Evolutionary conservation across 23 tunicate species (phyloP).

Genomic region (Phallusia fumigata): DNA sequence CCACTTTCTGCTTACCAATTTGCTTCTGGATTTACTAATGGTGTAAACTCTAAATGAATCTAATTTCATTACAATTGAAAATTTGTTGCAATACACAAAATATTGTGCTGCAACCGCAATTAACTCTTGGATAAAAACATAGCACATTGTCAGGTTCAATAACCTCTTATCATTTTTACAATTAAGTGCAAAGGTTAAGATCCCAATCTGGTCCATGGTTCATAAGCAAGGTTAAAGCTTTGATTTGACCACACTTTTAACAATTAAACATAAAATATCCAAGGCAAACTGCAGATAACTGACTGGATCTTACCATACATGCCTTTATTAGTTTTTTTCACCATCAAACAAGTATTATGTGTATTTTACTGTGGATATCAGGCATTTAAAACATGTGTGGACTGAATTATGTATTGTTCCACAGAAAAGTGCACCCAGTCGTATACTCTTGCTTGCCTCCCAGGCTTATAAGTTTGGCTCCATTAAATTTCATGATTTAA

Average conservation of each 20-base stretch:
- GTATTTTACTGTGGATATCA: neutral
- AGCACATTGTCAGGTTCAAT: too few relatives aligned
- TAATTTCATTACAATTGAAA: neutral
- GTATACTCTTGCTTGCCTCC: conserved; percentile 10
- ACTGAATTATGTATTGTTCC: neutral
- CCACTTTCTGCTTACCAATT: conserved; percentile 15
- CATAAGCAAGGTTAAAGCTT: too few relatives aligned
- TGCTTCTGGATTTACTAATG: conserved; percentile 1
- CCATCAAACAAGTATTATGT: neutral
- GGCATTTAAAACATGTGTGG: neutral
- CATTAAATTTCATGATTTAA: conserved; percentile 15
- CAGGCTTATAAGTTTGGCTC: neutral
- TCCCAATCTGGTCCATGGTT: too few relatives aligned
- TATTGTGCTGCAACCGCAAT: too few relatives aligned
- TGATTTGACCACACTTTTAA: too few relatives aligned
- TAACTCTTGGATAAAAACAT: too few relatives aligned
- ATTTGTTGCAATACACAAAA: too few relatives aligned
- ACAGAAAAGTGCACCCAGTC: conserved; percentile 16
- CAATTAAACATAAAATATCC: too few relatives aligned
- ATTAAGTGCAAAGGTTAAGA: too few relatives aligned
- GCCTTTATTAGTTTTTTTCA: neutral
- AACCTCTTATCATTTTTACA: too few relatives aligned
- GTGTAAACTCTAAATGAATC: neutral
- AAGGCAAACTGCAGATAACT: too few relatives aligned
- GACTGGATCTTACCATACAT: neutral